Evolutionary conservation across 2,888 invertebrate species (phyloP), one percentile per base, ranked within the genome.

Genomic region (Apamea monoglypha): DNA sequence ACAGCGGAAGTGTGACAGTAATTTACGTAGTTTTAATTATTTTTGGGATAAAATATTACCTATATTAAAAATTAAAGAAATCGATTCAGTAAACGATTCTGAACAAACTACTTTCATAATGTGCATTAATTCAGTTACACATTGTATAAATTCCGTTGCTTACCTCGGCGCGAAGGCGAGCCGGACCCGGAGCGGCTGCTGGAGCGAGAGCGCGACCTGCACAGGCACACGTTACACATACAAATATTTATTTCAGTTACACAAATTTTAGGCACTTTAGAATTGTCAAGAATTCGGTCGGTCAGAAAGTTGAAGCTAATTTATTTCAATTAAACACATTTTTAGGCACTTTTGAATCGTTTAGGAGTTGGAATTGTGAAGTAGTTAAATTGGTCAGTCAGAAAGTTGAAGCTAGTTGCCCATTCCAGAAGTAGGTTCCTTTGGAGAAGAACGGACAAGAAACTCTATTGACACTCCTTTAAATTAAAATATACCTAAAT

Each of bases 91-190:
- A n/a, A n/a, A n/a, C n/a, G n/a, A n/a, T n/a, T n/a, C n/a, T n/a
- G n/a, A n/a, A n/a, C n/a, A n/a, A n/a, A n/a, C n/a, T n/a, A n/a
- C n/a, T n/a, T n/a, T n/a, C n/a, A n/a, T n/a, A n/a, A n/a, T n/a
- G n/a, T n/a, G n/a, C n/a, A n/a, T n/a, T n/a, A n/a, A n/a, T n/a
- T n/a, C n/a, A n/a, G n/a, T n/a, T n/a, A n/a, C n/a, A n/a, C n/a
- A n/a, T n/a, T n/a, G n/a, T n/a, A 64, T 64, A 64, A 64, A 12
- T 36, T 64, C 10, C 32, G 25, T 53, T 4, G 16, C 82, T 85
- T 78, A 92, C 94, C 91, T 91, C 91, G 90, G 83, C 93, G 91
- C 82, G 94, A 91, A 0, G 94, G 94, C 10, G 94, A 93, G 74
- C 90, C 91, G 81, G 94, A 93, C 12, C 94, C 91, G 25, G 94